Conservation (phyloP, 2,113 vertebrate genomes). For the Urocolius indicus region DNA sequence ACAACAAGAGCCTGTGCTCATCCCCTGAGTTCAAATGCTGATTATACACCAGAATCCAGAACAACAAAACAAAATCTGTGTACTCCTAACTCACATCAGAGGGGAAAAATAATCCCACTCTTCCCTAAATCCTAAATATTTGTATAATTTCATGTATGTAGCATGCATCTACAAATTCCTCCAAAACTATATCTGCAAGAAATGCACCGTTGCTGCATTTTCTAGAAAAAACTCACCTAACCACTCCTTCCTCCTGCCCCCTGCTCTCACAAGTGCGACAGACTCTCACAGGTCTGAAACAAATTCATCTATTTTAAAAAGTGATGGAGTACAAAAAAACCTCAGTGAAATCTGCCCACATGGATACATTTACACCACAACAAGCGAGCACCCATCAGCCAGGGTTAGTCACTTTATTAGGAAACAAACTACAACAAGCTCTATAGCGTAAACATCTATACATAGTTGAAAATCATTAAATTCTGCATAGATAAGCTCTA, state of each 20-base stretch:
- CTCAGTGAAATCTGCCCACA: not conserved
- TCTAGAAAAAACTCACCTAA: not conserved
- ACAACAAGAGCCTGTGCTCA: not conserved
- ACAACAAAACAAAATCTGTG: not conserved
- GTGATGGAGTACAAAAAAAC: not conserved
- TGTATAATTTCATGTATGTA: not conserved
- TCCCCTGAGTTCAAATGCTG: not conserved
- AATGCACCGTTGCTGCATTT: not conserved
- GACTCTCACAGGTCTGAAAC: not conserved
- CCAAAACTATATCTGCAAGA: not conserved
- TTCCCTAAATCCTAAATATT: not conserved
- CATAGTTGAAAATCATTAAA: accelerated
- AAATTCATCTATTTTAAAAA: not conserved
- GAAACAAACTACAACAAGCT: not conserved
- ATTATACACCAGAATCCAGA: accelerated
- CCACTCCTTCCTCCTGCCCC: not conserved
- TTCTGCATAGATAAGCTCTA: not conserved
- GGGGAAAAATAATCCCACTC: not conserved
- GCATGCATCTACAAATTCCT: not conserved
- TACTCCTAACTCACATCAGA: not conserved
- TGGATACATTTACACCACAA: not conserved
- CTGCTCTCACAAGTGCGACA: not conserved
- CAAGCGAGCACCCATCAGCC: not conserved
- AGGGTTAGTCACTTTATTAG: not conserved
- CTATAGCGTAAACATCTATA: not conserved